Base-by-base conservation (phyloP, 64 coral and sea anemone species). In the Hydrozoanthus tunicans region DNA sequence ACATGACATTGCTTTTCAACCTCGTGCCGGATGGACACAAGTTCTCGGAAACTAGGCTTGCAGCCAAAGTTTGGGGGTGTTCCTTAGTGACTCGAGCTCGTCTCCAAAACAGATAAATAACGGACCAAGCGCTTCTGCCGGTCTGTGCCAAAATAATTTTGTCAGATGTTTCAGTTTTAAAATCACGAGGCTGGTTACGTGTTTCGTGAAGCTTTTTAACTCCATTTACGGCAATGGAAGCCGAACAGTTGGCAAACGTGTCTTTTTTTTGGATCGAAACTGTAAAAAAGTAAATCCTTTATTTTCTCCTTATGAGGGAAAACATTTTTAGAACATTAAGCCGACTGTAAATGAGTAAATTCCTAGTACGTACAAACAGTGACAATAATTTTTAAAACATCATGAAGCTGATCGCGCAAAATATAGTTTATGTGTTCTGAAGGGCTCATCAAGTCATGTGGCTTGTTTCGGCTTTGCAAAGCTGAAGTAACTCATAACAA, bases 121-220 rank as follows among this genome's bases (percentile, higher is more conserved):
- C 5, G 43, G 53, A 52, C 80, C 24, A 20, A 53, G 15, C 8
- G 11, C 17, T 79, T 79, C 54, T 20, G 56, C 58, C 55, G 32
- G 32, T 17, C 51, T 78, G 75, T 81, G 79, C 79, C 79, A 81
- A 81, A 15, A 32, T 12, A 64, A 64, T 64, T 64, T 11, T 66
- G 80, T 65, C 80, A 63, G 80, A 82, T 82, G 80, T 17, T 82
- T 82, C 80, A 82, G 80, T 52, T 82, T 64, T 12, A 32, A 14
- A 81, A 82, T 82, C 80, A 82, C 80, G 60, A 65, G 80, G 32
- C 5, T 81, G 9, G 51, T 64, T 81, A 73, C 26, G 3, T 9
- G 26, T 74, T 74, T 51, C 51, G 5, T 82, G 12, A 4, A 5
- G 55, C 53, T 63, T 10, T 7, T 65, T 4, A 62, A 60, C 24